Evolutionary conservation across 2,797 vertebrate genomes (phyloP), one percentile per base, ranked within the genome.

Genomic region (Halcyon smyrnensis): DNA sequence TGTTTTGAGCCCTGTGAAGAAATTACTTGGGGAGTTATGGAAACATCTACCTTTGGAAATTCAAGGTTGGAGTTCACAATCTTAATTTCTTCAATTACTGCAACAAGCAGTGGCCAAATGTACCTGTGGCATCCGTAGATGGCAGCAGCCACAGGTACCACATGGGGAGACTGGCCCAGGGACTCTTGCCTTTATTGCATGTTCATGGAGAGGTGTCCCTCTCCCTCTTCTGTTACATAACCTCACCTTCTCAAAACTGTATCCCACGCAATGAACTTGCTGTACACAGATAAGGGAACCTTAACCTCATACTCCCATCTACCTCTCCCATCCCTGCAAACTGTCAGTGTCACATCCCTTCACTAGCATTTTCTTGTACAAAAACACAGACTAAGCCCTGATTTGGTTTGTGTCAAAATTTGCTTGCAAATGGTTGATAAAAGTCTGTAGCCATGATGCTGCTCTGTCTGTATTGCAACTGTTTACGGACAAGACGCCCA

Each of bases 121-220:
- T 24, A 67, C 32, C 17, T 37, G 10, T 2, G 59, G 43, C 32
- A 92, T 37, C 51, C 34, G 11, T 0, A 65, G 46, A 15, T 17
- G 20, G 34, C 63, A 91, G 59, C 50, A 54, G 34, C 24, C 57
- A 27, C 11, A 36, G 62, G 4, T n/a, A 9, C 25, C 6, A 9
- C 0, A 0, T 27, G 34, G 23, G 11, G 7, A 86, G n/a, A 48
- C n/a, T 39, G 43, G 34, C 27, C 37, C 30, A 28, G 24, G 36
- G 24, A 43, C 68, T 77, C 53, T 39, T 41, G 27, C 19, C 34
- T 39, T 84, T 45, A n/a, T 12, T 86, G 15, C 3, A 3, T 37
- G 17, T 30, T 53, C n/a, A 30, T 21, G 41, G 37, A 3, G 30
- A 84, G 14, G 6, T 64, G 6, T 50, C 20, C 25, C 2, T 76